Evolutionary conservation across 2,797 vertebrate genomes (phyloP), one percentile per base, ranked within the genome.

Genomic region (Gephyroberyx darwinii): DNA sequence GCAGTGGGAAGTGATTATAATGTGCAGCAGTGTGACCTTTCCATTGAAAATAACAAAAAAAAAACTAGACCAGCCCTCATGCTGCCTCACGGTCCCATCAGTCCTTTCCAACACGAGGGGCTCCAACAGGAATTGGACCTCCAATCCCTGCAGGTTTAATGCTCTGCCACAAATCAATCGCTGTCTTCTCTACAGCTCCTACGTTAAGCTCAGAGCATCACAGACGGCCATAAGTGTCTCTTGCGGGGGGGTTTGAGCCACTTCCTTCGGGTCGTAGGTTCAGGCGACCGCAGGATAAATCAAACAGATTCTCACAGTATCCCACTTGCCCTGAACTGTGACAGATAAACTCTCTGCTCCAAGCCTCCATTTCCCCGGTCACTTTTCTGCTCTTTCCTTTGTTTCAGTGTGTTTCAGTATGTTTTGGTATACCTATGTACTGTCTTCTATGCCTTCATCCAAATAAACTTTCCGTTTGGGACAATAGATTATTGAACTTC

Each of bases 91-190:
- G 35, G 30, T 33, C n/a, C 13, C 43, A 45, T 60, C 16, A 65
- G 51, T 22, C 9, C 4, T 2, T 55, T 51, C 33, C 31, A 7
- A 31, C 26, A 51, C 5, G 30, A 71, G 7, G 22, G 43, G 45
- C 51, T 57, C 53, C 62, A 35, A 31, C 47, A 12, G 71, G 45
- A 58, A 60, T 16, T 56, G 52, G 60, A 17, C 57, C 57, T 55
- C 52, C 45, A 52, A 58, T 37, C 19, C 13, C 16, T 63, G 71
- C 39, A 8, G 33, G 39, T 79, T 74, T 65, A 71, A 77, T 63
- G 56, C 5, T 26, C 26, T 0, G 77, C 64, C 74, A 61, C 61
- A 66, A 82, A 80, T 80, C 83, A 75, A 77, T 77, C 20, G 19
- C 56, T 64, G 70, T 50, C 5, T 58, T 69, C 79, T 77, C 60